A percentile compares a stretch with the other conserved stretches of the same genome.
phyloP scores from a whole-genome alignment of 2,888 invertebrate species.

The Drosophila vallismaia region DNA sequence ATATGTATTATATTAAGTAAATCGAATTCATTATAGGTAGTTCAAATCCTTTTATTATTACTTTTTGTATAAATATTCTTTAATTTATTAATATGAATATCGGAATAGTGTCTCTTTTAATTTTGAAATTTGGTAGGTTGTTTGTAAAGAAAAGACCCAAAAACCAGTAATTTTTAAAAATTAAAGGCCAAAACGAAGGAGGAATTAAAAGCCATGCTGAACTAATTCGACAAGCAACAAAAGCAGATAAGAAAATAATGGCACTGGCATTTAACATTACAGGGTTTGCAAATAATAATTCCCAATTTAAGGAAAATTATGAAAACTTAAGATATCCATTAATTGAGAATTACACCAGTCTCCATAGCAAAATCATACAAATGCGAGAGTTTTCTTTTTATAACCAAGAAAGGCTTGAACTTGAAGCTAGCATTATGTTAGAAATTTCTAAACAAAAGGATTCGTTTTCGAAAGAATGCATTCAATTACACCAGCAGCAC shows the following conservation, averaged over 20 bases:
- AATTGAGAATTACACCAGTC: slow-evolving; percentile 6
- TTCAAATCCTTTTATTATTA: too few relatives aligned
- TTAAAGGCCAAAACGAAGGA: neutral
- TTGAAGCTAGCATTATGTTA: neutral
- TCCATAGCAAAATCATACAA: neutral
- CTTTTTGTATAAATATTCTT: too few relatives aligned
- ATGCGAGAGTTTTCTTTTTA: neutral
- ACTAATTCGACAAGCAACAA: slow-evolving; percentile 8
- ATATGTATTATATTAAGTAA: too few relatives aligned
- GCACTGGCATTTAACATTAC: neutral
- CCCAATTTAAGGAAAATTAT: slow-evolving; percentile 2
- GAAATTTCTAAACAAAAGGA: neutral
- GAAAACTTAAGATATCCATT: slow-evolving; percentile 3
- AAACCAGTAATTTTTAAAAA: neutral
- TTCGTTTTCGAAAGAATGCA: neutral
- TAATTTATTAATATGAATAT: neutral
- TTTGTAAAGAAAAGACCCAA: too few relatives aligned
- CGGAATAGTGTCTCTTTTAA: neutral
- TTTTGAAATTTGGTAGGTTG: slow-evolving; percentile 3
- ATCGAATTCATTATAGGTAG: too few relatives aligned
- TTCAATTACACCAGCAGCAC: neutral
- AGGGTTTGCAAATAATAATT: slow-evolving; percentile 3
- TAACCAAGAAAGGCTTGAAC: slow-evolving; percentile 3
- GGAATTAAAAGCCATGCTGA: slow-evolving; percentile 12
- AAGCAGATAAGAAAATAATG: slow-evolving; percentile 2